Evolutionary conservation across 1,140 invertebrate species (phyloP), one percentile per base, ranked within the genome.

Genomic region (Amphibalanus amphitrite): DNA sequence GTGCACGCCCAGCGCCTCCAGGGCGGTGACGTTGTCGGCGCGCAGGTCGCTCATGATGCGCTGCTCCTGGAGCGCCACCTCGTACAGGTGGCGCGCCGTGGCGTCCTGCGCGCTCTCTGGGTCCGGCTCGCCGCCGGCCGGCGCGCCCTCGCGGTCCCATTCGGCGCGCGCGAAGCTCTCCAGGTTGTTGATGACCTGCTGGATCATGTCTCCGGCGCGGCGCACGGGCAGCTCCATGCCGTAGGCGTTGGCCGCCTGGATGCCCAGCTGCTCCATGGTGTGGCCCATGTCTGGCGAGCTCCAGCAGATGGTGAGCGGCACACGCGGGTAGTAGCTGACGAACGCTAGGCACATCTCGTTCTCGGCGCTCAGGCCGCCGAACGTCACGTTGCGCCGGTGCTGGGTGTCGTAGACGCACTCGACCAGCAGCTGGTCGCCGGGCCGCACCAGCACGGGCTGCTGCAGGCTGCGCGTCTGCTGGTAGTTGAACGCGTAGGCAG

Each of bases 351-450:
- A n/a, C n/a, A 87, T 89, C 78, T 89, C 88, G 78, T 89, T 87
- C 72, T 85, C 81, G 73, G 85, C 88, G 40, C 86, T 85, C 69
- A 88, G 79, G 71, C 88, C 88, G 28, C 88, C 88, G 67, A 88
- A 79, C 69, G 87, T 88, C 78, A 88, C 88, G 74, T 84, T 83
- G 75, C 83, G 81, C 70, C 86, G 81, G 72, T 83, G 83, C 75
- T 84, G 84, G 78, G 86, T 88, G 78, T 88, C 87, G 80, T 89
- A 89, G 75, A 85, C 87, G 79, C 87, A 89, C 78, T 88, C 86
- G 40, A 85, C 84, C 75, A 88, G 85, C 77, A 88, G 82, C 78
- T 88, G 87, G 80, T 88, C 87, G 69, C 86, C 85, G 40, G 76
- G 73, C 72, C 74, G 72, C n/a, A 76, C 72, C 3, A 71, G 72